Base-by-base conservation (phyloP, 2,888 invertebrate genomes). In the Eledona agricola region DNA sequence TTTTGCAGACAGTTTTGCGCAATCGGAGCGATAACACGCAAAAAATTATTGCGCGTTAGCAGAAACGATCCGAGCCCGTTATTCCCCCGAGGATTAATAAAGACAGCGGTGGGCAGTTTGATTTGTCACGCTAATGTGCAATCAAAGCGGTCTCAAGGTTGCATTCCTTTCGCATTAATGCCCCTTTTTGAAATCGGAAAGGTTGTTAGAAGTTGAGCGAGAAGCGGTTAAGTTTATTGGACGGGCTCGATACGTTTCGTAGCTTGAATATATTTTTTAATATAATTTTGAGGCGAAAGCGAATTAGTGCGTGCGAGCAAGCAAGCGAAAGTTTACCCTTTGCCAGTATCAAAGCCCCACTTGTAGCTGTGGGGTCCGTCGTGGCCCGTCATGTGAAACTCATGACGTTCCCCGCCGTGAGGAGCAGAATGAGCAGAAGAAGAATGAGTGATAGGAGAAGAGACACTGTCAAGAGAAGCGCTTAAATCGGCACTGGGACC, bases 301-400 rank as follows among this genome's bases (percentile, higher is more conserved):
- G n/a, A n/a, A n/a, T n/a, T n/a, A n/a, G n/a, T n/a, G n/a, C n/a
- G n/a, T n/a, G 2, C 6, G 10, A 34, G 13, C 15, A 28, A 42
- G 22, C 20, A 49, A 31, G 31, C 28, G 13, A 51, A 5, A 58
- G 56, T 77, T 80, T 79, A 90, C 91, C 90, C 90, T 78, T 86
- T 85, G 66, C 91, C 91, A 35, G 90, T 91, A 71, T 91, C 90
- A 73, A 82, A 90, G 66, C 92, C 91, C 75, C 90, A 91, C 74
- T 90, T 86, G 74, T 91, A 91, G 60, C 88, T 87, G 69, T 88
- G 82, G 0, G 91, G 91, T 28, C 91, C 91, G 62, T 87, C 84
- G 77, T 89, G 87, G 57, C 91, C 91, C 65, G 88, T 87, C 79
- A 91, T 84, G 69, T 90, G 88, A 79, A 90, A 92, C 71, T 87